A percentile compares a stretch with the other conserved stretches of the same genome.
These are phyloP conservation scores for Eudasyphora cyanicolor DNA, from an alignment of 2,888 invertebrate genomes.

Conservation along the genomic window DNA sequence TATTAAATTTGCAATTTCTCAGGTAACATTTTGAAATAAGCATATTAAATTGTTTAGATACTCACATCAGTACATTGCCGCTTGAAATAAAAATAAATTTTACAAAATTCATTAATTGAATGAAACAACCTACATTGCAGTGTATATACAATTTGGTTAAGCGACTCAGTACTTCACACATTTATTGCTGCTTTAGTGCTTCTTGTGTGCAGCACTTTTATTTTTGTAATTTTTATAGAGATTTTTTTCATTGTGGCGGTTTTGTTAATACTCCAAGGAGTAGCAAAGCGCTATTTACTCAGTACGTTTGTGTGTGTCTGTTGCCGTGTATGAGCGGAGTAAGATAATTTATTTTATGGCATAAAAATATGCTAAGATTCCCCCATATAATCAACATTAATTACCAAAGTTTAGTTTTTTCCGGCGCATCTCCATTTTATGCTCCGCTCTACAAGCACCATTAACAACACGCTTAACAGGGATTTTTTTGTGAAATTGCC, in stretches of 20 bases:
- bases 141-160: no score
- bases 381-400: slow-evolving; percentile 47
- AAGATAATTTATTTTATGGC: slow-evolving; percentile 52
- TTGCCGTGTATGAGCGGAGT: not conserved
- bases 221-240: not conserved
- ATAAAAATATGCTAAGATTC: slow-evolving; percentile 40
- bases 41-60: no score
- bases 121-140: not conserved
- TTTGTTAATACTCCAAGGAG: not conserved
- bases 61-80: no score
- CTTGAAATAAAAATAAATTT: no score
- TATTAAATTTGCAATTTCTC: no score
- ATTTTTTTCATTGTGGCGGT: not conserved
- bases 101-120: no score
- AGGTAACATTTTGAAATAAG: no score
- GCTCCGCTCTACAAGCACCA: not conserved
- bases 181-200: not conserved
- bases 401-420: slow-evolving; percentile 31
- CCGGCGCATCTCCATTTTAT: no score
- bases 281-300: not conserved
- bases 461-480: slow-evolving; percentile 1
- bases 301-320: not conserved
- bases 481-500: slow-evolving; percentile 10
- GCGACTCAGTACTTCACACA: not conserved
- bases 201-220: not conserved